phyloP scores from a whole-genome alignment of 2,797 vertebrate species.

The Gouania willdenowi region DNA sequence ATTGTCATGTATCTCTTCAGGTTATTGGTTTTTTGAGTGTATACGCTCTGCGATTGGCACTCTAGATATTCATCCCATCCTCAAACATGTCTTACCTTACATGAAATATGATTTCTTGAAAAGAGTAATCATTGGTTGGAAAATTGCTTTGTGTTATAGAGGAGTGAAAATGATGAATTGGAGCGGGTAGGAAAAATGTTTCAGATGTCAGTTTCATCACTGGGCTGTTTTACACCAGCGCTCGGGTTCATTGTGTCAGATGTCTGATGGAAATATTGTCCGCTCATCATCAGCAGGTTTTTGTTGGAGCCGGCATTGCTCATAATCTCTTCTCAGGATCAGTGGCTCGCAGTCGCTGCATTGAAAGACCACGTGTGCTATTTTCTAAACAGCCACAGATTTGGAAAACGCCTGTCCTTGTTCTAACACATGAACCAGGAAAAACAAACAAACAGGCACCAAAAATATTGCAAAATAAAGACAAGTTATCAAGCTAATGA shows the following conservation, averaged over 20 bases:
- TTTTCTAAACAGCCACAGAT: slow-evolving; percentile 18
- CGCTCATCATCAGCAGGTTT: slow-evolving; percentile 40
- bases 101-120: slow-evolving; percentile 64
- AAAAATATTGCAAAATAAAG: slow-evolving; percentile 49
- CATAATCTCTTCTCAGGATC: slow-evolving; percentile 36
- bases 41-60: slow-evolving; percentile 61
- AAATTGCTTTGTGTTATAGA: slow-evolving; percentile 71
- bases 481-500: slow-evolving; percentile 51
- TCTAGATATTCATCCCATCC: slow-evolving; percentile 58
- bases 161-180: slow-evolving; percentile 69
- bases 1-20: slow-evolving; percentile 53
- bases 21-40: slow-evolving; percentile 55
- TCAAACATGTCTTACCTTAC: slow-evolving; percentile 53
- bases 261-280: slow-evolving; percentile 57
- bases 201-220: slow-evolving; percentile 59
- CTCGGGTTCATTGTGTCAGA: slow-evolving; percentile 52
- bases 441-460: slow-evolving; percentile 29
- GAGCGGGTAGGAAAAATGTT: slow-evolving; percentile 39
- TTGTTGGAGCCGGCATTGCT: slow-evolving; percentile 26
- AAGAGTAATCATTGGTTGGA: slow-evolving; percentile 64
- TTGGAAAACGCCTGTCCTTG: slow-evolving; percentile 30
- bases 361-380: neutral
- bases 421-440: slow-evolving; percentile 36
- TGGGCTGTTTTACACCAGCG: slow-evolving; percentile 51
- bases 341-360: slow-evolving; percentile 23